phyloP scores from a whole-genome alignment of 2,888 invertebrate genomes.

The Didymodactylos carnosus region DNA sequence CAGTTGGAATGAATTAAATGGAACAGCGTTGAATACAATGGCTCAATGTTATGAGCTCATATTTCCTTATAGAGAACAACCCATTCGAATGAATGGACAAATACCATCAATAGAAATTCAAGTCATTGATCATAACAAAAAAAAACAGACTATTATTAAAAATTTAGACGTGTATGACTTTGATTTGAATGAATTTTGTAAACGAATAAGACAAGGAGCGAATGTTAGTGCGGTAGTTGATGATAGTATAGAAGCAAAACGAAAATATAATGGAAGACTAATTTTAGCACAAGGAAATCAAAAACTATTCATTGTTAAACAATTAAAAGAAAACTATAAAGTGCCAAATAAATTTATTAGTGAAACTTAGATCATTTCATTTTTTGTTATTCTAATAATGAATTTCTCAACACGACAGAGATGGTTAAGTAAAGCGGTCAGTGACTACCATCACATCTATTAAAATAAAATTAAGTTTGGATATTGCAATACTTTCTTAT shows the following conservation, averaged over 20 bases:
- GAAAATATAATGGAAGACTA: neutral
- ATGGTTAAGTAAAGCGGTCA: too few relatives aligned
- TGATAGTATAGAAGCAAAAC: neutral
- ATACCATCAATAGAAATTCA: neutral
- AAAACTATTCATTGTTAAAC: neutral
- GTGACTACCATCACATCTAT: too few relatives aligned
- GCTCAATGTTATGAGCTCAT: neutral
- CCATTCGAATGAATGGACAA: neutral
- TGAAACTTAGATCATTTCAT: too few relatives aligned
- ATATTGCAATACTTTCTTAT: too few relatives aligned
- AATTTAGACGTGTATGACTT: neutral
- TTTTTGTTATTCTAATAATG: too few relatives aligned
- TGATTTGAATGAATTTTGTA: neutral
- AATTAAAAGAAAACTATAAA: neutral
- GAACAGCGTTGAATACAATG: neutral
- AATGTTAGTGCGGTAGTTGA: neutral
- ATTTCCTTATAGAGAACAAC: neutral
- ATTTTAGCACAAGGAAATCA: neutral
- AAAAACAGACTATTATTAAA: neutral
- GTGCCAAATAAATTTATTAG: neutral
- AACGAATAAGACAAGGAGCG: neutral
- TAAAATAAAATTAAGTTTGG: too few relatives aligned
- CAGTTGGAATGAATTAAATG: neutral
- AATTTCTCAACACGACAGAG: too few relatives aligned
- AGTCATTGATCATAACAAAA: neutral